phyloP scores from a whole-genome alignment of 2,888 invertebrate species.

The Amblyjoppa fuscipennis region DNA sequence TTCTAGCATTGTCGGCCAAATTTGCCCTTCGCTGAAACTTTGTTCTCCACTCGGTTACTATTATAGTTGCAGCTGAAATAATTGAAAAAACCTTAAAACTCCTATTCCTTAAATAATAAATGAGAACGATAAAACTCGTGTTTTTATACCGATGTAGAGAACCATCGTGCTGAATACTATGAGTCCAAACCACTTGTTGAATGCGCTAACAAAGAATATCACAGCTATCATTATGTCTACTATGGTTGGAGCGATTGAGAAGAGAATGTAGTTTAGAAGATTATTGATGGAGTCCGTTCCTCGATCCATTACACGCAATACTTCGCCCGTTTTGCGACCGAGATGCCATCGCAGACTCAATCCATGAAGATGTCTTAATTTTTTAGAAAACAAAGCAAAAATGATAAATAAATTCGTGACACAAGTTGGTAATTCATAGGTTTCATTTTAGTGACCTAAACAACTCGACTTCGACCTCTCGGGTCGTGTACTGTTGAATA shows the following conservation, averaged over 20 bases:
- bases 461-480: conserved; percentile 92
- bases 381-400: conserved; percentile 4
- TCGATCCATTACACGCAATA: conserved; percentile 97
- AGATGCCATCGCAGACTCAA: conserved; percentile 98
- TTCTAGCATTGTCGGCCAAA: conserved; percentile 95
- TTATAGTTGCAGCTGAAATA: conserved; percentile 92
- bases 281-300: conserved; percentile 99
- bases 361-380: conserved; percentile 92
- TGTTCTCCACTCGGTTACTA: conserved; percentile 99
- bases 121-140: conserved; percentile 6
- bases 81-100: conserved; percentile 15
- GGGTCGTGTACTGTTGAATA: conserved; percentile 97
- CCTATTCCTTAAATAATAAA: not conserved
- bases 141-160: conserved; percentile 94
- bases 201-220: conserved; percentile 93
- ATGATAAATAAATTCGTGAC: not conserved
- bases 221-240: conserved; percentile 97
- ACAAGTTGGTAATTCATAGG: not conserved
- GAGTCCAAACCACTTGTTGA: conserved; percentile 97
- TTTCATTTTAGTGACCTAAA: conserved; percentile 74
- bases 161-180: conserved; percentile 98
- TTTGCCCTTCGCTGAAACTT: conserved; percentile 98
- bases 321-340: conserved; percentile 98
- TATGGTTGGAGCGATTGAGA: conserved; percentile 97
- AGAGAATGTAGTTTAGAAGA: conserved; percentile 95